Evolutionary conservation across 2,113 vertebrate species (phyloP).

Genomic region (Myiagra hebetior): DNA sequence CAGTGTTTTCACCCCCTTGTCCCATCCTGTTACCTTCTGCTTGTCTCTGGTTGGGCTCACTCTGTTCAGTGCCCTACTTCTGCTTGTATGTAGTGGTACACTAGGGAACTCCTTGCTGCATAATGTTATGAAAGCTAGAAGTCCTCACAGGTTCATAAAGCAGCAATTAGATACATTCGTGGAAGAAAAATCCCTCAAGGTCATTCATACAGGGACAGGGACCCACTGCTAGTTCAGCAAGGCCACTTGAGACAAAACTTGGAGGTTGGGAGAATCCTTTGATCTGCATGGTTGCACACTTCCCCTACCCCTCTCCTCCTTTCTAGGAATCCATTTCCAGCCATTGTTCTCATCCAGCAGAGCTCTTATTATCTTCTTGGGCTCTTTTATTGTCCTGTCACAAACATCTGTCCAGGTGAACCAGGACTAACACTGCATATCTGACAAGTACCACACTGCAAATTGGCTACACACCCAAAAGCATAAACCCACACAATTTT

Average conservation of each 20-base stretch:
- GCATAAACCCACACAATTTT: background rate
- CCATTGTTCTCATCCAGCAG: background rate
- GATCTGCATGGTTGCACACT: background rate
- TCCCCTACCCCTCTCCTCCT: background rate
- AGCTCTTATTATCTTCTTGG: background rate
- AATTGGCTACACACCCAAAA: background rate
- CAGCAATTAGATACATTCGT: background rate
- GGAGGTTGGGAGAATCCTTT: background rate
- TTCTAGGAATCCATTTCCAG: background rate
- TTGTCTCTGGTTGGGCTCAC: background rate
- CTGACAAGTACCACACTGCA: background rate
- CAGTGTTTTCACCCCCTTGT: background rate
- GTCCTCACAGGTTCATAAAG: background rate
- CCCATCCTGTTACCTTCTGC: background rate
- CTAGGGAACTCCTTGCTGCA: background rate
- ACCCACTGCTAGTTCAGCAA: background rate
- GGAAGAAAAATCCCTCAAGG: background rate
- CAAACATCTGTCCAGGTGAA: background rate
- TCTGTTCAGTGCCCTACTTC: background rate
- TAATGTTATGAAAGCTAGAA: background rate
- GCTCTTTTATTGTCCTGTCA: background rate
- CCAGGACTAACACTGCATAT: background rate
- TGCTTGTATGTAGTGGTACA: fast-evolving
- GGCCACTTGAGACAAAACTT: background rate
- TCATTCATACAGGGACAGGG: background rate